Conservation (phyloP, 2,888 invertebrate species). For the Torymus texanus region DNA sequence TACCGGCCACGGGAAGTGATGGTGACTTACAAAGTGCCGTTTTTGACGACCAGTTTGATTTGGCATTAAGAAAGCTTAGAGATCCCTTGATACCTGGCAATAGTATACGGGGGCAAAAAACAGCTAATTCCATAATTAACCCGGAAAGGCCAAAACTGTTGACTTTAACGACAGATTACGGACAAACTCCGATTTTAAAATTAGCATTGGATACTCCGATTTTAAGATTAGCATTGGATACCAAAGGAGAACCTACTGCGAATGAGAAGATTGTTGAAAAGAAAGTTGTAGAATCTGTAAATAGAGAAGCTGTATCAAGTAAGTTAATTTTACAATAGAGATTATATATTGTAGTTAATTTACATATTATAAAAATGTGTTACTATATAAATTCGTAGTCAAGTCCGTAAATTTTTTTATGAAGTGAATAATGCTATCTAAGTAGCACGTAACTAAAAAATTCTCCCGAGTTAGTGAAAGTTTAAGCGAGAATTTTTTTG, state of each 20-base stretch:
- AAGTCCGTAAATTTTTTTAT: not conserved
- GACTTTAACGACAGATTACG: constrained; percentile 65
- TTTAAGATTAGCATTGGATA: constrained; percentile 66
- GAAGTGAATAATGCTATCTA: not conserved
- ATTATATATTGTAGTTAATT: too few species aligned
- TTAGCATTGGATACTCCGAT: constrained; percentile 60
- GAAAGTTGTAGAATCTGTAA: not conserved
- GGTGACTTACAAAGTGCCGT: constrained; percentile 77
- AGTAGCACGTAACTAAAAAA: constrained; percentile 21
- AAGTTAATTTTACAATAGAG: not conserved
- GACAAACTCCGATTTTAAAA: constrained; percentile 61
- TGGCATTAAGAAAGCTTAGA: constrained; percentile 77
- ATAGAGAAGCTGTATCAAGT: constrained; percentile 26
- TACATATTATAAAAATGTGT: not conserved
- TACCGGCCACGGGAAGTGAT: constrained; percentile 77
- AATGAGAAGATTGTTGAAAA: constrained; percentile 23
- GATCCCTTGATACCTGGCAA: constrained; percentile 61
- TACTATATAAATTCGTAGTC: not conserved
- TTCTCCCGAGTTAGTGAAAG: constrained; percentile 18
- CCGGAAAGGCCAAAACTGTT: constrained; percentile 65
- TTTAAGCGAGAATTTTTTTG: constrained; percentile 19
- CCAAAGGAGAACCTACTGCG: constrained; percentile 3
- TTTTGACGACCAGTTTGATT: constrained; percentile 77
- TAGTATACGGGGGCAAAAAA: constrained; percentile 58
- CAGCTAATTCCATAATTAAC: constrained; percentile 56